A percentile compares a stretch with the other conserved stretches of the same genome.
Evolutionary conservation across 2,113 vertebrate species (phyloP).

Genomic region (Butorides virescens): DNA sequence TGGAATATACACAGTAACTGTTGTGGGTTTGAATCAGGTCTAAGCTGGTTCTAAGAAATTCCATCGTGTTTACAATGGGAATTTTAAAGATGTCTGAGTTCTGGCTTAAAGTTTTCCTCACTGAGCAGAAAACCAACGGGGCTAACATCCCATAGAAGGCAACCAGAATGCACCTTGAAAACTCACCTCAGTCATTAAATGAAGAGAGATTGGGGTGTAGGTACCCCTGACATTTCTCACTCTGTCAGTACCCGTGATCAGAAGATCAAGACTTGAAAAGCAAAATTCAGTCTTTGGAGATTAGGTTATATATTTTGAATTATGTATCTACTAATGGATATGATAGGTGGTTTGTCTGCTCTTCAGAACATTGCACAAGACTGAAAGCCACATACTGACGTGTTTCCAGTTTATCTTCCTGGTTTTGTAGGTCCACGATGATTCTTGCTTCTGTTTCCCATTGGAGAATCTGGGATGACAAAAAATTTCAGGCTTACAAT

Average conservation of each 20-base stretch:
- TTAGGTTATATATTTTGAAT: background rate
- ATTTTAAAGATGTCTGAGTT: background rate
- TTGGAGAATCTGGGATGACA: background rate
- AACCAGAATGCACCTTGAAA: background rate
- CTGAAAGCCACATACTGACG: background rate
- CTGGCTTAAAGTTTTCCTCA: background rate
- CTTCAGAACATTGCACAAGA: background rate
- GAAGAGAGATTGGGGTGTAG: background rate
- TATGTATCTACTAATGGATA: background rate
- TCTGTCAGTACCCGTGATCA: background rate
- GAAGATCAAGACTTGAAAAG: background rate
- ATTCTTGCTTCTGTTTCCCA: background rate
- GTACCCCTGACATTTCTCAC: background rate
- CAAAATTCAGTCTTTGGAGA: background rate
- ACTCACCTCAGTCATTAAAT: background rate
- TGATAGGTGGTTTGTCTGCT: background rate
- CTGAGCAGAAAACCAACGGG: background rate
- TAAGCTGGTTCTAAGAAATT: background rate
- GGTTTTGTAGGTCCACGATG: background rate
- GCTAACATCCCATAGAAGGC: background rate
- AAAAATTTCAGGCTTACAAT: background rate
- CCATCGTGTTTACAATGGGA: background rate
- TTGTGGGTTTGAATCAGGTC: background rate
- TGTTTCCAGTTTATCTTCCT: background rate
- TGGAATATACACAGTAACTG: background rate